A percentile compares a stretch with the other conserved stretches of the same genome.
These are phyloP conservation scores for Acanthoscelides obtectus DNA, from an alignment of 2,888 invertebrate species.

Conservation along the genomic window DNA sequence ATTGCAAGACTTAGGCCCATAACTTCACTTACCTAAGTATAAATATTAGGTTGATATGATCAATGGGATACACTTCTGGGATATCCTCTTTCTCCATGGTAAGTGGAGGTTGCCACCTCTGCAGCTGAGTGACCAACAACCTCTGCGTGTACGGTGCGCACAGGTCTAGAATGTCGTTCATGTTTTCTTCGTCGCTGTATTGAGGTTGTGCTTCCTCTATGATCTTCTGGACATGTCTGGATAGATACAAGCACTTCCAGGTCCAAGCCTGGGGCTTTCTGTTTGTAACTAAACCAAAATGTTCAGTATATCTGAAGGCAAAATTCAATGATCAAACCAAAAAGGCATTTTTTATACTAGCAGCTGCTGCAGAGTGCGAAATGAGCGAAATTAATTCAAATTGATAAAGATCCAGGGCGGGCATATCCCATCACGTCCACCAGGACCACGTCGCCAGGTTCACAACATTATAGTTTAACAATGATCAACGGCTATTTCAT, in stretches of 20 bases:
- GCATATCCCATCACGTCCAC: too few species aligned
- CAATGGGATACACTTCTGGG: conserved; percentile 43
- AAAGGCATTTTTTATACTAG: too few species aligned
- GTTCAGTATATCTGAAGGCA: conserved; percentile 34
- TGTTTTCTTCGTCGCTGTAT: conserved; percentile 40
- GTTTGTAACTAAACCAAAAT: conserved; percentile 35
- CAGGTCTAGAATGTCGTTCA: conserved; percentile 36
- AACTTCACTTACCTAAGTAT: conserved; percentile 41
- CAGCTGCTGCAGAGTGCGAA: too few species aligned
- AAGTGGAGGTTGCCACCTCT: conserved; percentile 52
- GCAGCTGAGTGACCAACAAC: conserved; percentile 52
- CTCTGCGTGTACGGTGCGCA: conserved; percentile 52
- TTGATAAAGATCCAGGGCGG: too few species aligned
- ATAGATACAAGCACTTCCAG: conserved; percentile 45
- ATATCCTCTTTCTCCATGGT: conserved; percentile 43
- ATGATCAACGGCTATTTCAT: too few species aligned
- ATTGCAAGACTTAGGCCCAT: too few species aligned
- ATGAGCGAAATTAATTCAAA: too few species aligned
- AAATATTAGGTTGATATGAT: conserved; percentile 54
- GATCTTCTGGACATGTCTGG: conserved; percentile 40
- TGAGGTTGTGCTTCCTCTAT: conserved; percentile 44
- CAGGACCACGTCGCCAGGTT: too few species aligned
- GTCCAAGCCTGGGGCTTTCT: conserved; percentile 35
- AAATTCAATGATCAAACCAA: too few species aligned
- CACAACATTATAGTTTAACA: too few species aligned